These are phyloP conservation scores for Umimayanthus chanpuru DNA, from an alignment of 92 coral and sea anemone species.

Conservation along the genomic window DNA sequence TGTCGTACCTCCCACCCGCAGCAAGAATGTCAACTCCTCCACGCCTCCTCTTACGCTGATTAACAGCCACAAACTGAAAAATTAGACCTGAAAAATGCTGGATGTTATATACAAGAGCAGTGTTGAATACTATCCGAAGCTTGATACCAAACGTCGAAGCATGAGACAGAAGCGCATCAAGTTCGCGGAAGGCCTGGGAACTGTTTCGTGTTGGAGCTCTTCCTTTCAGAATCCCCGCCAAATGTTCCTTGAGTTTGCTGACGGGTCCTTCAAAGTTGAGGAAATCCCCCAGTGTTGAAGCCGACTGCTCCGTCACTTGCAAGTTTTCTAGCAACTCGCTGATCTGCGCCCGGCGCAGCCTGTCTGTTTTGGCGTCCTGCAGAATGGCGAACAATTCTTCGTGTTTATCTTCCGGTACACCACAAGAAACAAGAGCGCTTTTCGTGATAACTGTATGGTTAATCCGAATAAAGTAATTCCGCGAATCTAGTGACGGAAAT, in stretches of 20 bases:
- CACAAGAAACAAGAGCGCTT: slow-evolving; percentile 73
- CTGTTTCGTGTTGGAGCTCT: slow-evolving; percentile 63
- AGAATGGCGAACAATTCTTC: slow-evolving; percentile 72
- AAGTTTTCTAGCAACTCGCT: slow-evolving; percentile 72
- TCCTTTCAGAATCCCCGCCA: slow-evolving; percentile 76
- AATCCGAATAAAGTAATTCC: slow-evolving; percentile 85
- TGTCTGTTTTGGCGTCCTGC: slow-evolving; percentile 77
- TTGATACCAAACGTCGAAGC: slow-evolving; percentile 68
- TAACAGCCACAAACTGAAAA: slow-evolving; percentile 95
- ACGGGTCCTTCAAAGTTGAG: slow-evolving; percentile 84
- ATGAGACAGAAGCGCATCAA: slow-evolving; percentile 74
- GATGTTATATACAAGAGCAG: slow-evolving; percentile 82
- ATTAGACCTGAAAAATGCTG: slow-evolving; percentile 89
- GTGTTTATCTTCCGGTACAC: slow-evolving; percentile 81
- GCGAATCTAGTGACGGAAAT: slow-evolving; percentile 76
- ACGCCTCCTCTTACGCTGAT: slow-evolving; percentile 88
- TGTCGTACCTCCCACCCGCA: slow-evolving; percentile 97
- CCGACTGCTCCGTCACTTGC: slow-evolving; percentile 70
- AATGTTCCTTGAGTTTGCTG: slow-evolving; percentile 70
- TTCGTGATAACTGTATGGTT: slow-evolving; percentile 81
- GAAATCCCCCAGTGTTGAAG: slow-evolving; percentile 67
- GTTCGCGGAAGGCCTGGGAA: slow-evolving; percentile 79
- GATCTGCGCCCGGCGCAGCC: slow-evolving; percentile 70
- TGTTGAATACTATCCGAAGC: slow-evolving; percentile 68
- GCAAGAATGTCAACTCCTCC: slow-evolving; percentile 94